Percentiles rank a stretch among this genome's conserved stretches.
Evolutionary conservation across 2,888 invertebrate genomes (phyloP).

Genomic region (Conistra vaccinii): DNA sequence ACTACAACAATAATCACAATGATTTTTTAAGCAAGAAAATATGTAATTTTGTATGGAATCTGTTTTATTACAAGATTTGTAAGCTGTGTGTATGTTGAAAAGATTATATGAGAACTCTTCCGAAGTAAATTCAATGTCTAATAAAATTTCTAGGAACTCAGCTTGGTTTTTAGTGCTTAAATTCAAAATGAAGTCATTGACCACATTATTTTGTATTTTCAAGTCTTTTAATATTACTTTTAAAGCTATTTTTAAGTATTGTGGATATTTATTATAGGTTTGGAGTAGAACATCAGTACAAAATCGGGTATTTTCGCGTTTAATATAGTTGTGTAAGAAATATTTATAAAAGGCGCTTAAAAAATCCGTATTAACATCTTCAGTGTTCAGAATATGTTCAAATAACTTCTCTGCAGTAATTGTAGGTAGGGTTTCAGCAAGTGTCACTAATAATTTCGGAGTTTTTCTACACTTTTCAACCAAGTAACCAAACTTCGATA

Average conservation of each 20-base stretch:
- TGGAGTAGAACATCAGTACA: constrained; percentile 76
- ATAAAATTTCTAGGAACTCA: constrained; percentile 69
- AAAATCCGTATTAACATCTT: constrained; percentile 63
- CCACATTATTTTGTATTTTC: constrained; percentile 69
- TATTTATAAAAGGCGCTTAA: constrained; percentile 65
- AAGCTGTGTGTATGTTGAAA: constrained; percentile 74
- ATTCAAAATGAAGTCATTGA: constrained; percentile 75
- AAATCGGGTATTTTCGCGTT: constrained; percentile 70
- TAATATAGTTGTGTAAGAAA: constrained; percentile 75
- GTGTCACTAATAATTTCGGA: constrained; percentile 60
- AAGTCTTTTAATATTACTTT: constrained; percentile 71
- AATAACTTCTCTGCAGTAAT: constrained; percentile 73
- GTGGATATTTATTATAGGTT: constrained; percentile 66
- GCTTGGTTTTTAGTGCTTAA: constrained; percentile 64
- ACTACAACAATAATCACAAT: constrained; percentile 62
- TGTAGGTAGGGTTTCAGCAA: constrained; percentile 72
- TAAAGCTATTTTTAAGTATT: constrained; percentile 70
- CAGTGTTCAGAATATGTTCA: constrained; percentile 68
- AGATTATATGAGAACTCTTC: constrained; percentile 76
- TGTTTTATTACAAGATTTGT: constrained; percentile 75
- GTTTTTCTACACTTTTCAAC: constrained; percentile 71
- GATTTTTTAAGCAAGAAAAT: constrained; percentile 64
- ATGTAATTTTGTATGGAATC: constrained; percentile 74
- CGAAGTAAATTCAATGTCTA: constrained; percentile 66
- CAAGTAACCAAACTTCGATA: constrained; percentile 66